phyloP scores from a whole-genome alignment of 1,140 invertebrate genomes.

The Melanaphis sacchari region DNA sequence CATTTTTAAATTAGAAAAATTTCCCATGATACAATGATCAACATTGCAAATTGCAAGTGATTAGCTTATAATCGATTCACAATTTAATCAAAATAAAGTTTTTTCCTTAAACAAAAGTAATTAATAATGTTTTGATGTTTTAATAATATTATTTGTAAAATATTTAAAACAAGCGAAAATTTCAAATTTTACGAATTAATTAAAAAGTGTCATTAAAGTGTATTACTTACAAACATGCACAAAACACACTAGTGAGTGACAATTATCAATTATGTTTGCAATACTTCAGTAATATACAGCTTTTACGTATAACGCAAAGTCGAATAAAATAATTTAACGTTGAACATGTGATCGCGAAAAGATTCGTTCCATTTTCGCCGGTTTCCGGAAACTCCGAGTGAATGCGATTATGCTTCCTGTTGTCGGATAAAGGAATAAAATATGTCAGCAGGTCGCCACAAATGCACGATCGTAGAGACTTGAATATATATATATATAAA shows the following conservation, averaged over 20 bases:
- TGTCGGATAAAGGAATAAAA: neutral
- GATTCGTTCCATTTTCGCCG: neutral
- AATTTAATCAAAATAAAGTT: neutral
- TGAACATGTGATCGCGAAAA: neutral
- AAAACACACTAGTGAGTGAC: too few relatives aligned
- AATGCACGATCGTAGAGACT: neutral
- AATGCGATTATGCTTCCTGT: neutral
- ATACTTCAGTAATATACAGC: neutral
- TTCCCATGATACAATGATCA: neutral
- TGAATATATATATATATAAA: neutral
- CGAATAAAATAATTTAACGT: neutral
- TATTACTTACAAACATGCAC: neutral
- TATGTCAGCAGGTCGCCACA: slow-evolving; percentile 2
- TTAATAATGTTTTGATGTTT: neutral
- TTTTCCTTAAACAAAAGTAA: neutral
- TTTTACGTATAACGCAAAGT: neutral
- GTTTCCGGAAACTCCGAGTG: neutral
- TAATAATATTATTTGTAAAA: neutral
- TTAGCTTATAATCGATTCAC: neutral
- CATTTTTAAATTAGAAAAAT: neutral
- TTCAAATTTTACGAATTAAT: neutral
- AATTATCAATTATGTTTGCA: neutral
- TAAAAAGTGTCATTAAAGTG: neutral
- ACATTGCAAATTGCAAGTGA: neutral
- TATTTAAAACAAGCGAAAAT: neutral